phyloP scores from a whole-genome alignment of 2,888 invertebrate species.

The Drosophila mettleri region DNA sequence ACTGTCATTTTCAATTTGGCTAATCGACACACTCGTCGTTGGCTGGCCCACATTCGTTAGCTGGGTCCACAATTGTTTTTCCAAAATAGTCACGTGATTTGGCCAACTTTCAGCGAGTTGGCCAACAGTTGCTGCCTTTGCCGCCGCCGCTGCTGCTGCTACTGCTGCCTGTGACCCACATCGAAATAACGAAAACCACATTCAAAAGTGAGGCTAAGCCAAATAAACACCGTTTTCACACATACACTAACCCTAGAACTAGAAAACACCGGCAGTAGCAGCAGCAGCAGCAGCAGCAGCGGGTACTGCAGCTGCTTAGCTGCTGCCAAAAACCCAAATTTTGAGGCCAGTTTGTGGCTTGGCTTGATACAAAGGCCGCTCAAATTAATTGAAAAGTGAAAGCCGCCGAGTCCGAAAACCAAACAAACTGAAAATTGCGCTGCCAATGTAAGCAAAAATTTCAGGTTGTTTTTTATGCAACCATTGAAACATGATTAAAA shows the following conservation, averaged over 20 bases:
- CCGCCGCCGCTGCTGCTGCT: slow-evolving; percentile 20
- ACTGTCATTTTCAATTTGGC: slow-evolving; percentile 77
- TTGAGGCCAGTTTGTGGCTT: slow-evolving; percentile 26
- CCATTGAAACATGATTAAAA: neutral
- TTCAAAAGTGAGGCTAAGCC: slow-evolving; percentile 52
- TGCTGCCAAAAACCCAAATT: slow-evolving; percentile 24
- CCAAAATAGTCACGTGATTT: slow-evolving; percentile 69
- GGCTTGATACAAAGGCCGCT: slow-evolving; percentile 37
- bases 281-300: neutral
- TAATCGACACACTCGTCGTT: slow-evolving; percentile 64
- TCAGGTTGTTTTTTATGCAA: slow-evolving; percentile 40
- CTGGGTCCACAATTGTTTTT: slow-evolving; percentile 59
- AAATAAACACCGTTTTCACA: slow-evolving; percentile 20
- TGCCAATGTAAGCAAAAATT: slow-evolving; percentile 54
- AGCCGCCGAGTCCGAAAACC: slow-evolving; percentile 46
- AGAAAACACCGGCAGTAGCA: neutral
- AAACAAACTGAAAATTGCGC: slow-evolving; percentile 57
- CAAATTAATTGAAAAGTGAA: slow-evolving; percentile 77
- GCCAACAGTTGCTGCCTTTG: slow-evolving; percentile 52
- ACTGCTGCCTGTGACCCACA: slow-evolving; percentile 62
- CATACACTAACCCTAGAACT: slow-evolving; percentile 23
- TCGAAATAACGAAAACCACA: slow-evolving; percentile 46
- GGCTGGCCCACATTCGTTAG: slow-evolving; percentile 30
- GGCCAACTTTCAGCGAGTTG: slow-evolving; percentile 40
- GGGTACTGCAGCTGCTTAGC: neutral